Evolutionary conservation across 2,113 vertebrate genomes (phyloP), one percentile per base, ranked within the genome.

Genomic region (Jacana jacana): DNA sequence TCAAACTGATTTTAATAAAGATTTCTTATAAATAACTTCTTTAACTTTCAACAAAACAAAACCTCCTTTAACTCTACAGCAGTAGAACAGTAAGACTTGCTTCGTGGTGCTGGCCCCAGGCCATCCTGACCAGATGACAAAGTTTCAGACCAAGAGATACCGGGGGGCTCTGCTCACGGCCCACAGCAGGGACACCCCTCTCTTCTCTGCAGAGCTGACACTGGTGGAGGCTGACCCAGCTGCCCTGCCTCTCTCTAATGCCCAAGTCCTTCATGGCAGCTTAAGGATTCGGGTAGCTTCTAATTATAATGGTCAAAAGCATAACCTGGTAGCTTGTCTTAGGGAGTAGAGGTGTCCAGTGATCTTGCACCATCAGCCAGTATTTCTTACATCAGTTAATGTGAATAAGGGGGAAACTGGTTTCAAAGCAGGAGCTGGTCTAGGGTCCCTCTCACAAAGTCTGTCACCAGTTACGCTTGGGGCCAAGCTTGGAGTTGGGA

Each of bases 1-100:
- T 96, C 75, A 91, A 96, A 91, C 15, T 72, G 49, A 77, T 91
- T 96, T 96, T 95, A 97, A 94, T 96, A 94, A 91, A 96, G 58
- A 72, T 89, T 96, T 88, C 88, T 90, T 95, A 87, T 40, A 84
- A 81, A 58, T 88, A 94, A 81, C 54, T 46, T 85, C 49, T 76
- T 83, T 78, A 95, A 91, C 73, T 92, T 89, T 85, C 87, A 0
- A 49, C 82, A 95, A 79, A 94, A 9, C 82, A 95, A 79, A 94
- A 9, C 55, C 60, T 82, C 77, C n/a, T 91, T 94, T 88, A 94
- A 91, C 44, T 76, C 7, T 66, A 60, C 33, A 10, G 60, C 79
- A 82, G 30, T 58, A 66, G 71, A 88, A 95, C 63, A 95, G 39
- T 60, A 89, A 71, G 31, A 84, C 15, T 71, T 88, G 39, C 18